Evolutionary conservation across 2,888 invertebrate species (phyloP).

Genomic region (Lasioglossum leucozonium): DNA sequence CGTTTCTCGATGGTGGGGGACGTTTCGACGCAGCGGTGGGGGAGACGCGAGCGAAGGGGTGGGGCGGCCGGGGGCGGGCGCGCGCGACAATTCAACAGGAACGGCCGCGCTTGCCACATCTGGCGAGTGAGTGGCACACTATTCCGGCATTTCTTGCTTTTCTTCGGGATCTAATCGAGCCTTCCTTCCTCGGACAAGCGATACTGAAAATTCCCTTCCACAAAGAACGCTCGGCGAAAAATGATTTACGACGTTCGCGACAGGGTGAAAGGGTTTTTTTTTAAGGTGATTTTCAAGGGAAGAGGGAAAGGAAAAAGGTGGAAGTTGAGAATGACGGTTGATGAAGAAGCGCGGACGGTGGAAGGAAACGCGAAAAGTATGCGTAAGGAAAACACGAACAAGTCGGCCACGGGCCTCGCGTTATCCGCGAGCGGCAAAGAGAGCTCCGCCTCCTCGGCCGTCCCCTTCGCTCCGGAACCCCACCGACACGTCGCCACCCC

Average conservation of each 20-base stretch:
- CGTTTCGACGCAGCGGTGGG: conserved; percentile 69
- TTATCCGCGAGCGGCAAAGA: conserved; percentile 67
- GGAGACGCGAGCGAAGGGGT: conserved; percentile 69
- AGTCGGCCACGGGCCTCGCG: conserved; percentile 32
- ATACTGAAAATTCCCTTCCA: neutral
- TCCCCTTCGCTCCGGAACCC: conserved; percentile 84
- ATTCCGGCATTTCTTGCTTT: conserved; percentile 32
- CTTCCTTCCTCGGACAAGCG: neutral
- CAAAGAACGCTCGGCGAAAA: neutral
- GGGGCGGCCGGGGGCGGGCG: conserved; percentile 83
- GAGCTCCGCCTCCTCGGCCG: conserved; percentile 83
- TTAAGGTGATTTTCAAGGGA: neutral
- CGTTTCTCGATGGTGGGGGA: conserved; percentile 69
- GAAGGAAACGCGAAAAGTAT: conserved; percentile 30
- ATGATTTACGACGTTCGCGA: neutral
- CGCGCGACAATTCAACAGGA: conserved; percentile 82
- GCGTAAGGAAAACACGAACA: conserved; percentile 20
- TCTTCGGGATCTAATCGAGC: conserved; percentile 10
- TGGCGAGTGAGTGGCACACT: conserved; percentile 80
- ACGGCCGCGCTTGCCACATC: conserved; percentile 82
- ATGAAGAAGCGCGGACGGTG: neutral
- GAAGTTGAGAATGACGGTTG: neutral
- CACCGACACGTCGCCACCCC: conserved; percentile 72
- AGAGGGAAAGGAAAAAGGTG: neutral
- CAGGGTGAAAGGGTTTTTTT: neutral